These are phyloP conservation scores for Drosophila jambulina DNA, from an alignment of 1,140 invertebrate genomes.

Conservation along the genomic window DNA sequence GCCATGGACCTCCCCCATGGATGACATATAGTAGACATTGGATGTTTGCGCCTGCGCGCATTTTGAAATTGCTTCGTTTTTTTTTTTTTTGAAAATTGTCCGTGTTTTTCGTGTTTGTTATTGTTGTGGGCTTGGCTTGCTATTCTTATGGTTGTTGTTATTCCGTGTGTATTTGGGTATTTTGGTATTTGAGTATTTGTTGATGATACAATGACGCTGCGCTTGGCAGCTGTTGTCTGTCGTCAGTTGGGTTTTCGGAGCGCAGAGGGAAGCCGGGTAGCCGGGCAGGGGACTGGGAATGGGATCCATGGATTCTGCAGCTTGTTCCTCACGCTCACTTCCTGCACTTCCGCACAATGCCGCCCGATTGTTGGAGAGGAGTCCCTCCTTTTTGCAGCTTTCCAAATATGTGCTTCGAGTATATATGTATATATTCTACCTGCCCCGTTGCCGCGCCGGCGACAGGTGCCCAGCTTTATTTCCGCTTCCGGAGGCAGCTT, in stretches of 20 bases:
- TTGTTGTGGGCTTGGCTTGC: constrained; percentile 70
- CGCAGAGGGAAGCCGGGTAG: not conserved
- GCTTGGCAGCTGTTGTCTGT: constrained; percentile 80
- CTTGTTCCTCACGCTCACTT: constrained; percentile 61
- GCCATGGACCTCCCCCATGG: constrained; percentile 33
- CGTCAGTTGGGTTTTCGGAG: constrained; percentile 19
- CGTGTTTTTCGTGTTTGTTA: constrained; percentile 69
- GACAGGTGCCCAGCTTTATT: constrained; percentile 55
- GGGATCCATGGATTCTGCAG: constrained; percentile 48
- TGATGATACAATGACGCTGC: constrained; percentile 83
- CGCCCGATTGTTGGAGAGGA: constrained; percentile 49
- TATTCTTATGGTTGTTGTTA: constrained; percentile 57
- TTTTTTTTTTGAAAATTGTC: constrained; percentile 53
- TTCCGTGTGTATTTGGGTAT: constrained; percentile 47
- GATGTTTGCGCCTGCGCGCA: constrained; percentile 68
- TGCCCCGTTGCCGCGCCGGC: constrained; percentile 24
- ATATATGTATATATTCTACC: constrained; percentile 41
- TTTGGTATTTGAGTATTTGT: constrained; percentile 57
- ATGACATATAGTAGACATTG: constrained; percentile 34
- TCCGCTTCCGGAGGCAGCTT: constrained; percentile 40
- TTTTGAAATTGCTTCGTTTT: constrained; percentile 61
- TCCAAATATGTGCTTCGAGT: constrained; percentile 57
- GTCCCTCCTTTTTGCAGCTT: constrained; percentile 58
- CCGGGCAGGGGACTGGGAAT: constrained; percentile 4
- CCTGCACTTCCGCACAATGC: constrained; percentile 75